These are phyloP conservation scores for Hemichromis elongatus DNA, from an alignment of 2,113 vertebrate genomes.

Conservation along the genomic window DNA sequence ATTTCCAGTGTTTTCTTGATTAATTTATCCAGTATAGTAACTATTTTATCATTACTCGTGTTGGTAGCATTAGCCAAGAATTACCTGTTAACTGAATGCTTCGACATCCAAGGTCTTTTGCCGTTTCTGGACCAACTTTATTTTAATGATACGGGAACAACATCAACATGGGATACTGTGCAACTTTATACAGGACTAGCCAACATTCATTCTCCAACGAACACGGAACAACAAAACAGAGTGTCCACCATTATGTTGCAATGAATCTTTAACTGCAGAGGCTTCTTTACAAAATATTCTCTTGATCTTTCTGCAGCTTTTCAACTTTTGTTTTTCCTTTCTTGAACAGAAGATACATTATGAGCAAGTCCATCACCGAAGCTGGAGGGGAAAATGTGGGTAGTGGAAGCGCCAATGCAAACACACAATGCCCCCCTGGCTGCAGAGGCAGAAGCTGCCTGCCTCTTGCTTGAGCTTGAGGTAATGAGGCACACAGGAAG, in stretches of 20 bases:
- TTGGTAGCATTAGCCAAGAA: background rate
- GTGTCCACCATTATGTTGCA: background rate
- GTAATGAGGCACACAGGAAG: slow-evolving; percentile 65
- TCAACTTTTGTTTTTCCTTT: slow-evolving; percentile 21
- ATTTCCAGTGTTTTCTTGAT: background rate
- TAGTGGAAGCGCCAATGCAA: slow-evolving; percentile 49
- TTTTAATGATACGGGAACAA: background rate
- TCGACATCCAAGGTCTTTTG: background rate
- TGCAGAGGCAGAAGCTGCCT: slow-evolving; percentile 44
- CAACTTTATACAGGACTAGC: background rate
- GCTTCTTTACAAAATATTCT: background rate
- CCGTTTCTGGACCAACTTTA: background rate
- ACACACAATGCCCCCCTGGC: slow-evolving; percentile 49
- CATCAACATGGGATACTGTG: background rate
- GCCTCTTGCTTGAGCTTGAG: slow-evolving; percentile 37
- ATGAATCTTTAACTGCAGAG: background rate
- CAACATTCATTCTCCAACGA: background rate
- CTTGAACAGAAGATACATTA: slow-evolving; percentile 43
- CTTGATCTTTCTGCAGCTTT: slow-evolving; percentile 1
- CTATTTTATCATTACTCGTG: background rate
- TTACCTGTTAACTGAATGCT: background rate
- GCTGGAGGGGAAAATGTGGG: slow-evolving; percentile 50
- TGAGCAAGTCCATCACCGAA: slow-evolving; percentile 38
- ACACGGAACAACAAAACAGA: background rate
- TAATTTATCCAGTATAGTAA: background rate